These are phyloP conservation scores for Phoenicopterus ruber DNA, from an alignment of 2,113 vertebrate species.

Conservation along the genomic window DNA sequence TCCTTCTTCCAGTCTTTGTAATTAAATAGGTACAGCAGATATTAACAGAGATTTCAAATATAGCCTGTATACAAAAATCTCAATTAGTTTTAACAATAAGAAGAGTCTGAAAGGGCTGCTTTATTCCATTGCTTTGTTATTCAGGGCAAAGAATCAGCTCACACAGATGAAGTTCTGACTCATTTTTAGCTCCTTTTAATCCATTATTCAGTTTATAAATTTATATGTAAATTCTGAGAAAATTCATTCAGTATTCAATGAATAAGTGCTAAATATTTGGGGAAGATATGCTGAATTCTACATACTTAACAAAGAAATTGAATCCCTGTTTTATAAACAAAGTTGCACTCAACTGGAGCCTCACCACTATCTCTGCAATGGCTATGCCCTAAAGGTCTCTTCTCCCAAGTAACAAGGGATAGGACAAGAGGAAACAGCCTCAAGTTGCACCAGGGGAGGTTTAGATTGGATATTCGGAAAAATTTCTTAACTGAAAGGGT, in stretches of 20 bases:
- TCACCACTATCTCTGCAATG: neutral
- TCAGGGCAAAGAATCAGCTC: neutral
- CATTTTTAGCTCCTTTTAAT: neutral
- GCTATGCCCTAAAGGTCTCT: neutral
- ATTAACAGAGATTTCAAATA: too few species aligned
- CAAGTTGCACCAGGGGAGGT: too few species aligned
- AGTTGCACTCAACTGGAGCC: neutral
- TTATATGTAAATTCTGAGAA: neutral
- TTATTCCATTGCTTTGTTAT: neutral
- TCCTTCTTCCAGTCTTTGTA: too few species aligned
- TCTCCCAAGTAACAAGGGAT: too few species aligned
- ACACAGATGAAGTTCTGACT: neutral
- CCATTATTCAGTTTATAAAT: neutral
- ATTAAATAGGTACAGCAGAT: too few species aligned
- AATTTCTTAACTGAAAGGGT: too few species aligned
- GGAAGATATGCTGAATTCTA: neutral
- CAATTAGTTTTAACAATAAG: neutral
- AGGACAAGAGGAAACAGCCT: too few species aligned
- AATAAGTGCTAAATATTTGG: neutral
- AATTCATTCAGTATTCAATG: neutral
- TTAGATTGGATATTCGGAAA: too few species aligned
- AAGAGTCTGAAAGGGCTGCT: neutral
- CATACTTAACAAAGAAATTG: neutral
- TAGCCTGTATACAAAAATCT: neutral
- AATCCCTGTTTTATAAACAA: neutral